A percentile compares a stretch with the other conserved stretches of the same genome.
Conservation (phyloP, 2,888 invertebrate genomes). For the Thyatira batis region DNA sequence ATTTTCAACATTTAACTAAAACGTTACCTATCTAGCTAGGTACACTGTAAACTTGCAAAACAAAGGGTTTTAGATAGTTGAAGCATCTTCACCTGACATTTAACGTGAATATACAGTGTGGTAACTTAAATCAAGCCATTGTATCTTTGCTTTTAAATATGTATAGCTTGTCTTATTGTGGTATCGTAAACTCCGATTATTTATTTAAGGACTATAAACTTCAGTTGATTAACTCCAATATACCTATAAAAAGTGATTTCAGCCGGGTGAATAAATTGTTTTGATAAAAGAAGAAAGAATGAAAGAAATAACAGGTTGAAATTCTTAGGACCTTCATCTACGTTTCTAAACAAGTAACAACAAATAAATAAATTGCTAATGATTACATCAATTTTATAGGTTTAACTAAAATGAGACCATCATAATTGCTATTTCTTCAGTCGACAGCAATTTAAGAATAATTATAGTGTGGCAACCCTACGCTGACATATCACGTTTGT, state of each 20-base stretch:
- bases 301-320: too few species aligned
- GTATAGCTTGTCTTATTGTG: too few species aligned
- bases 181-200: too few species aligned
- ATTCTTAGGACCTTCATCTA: too few species aligned
- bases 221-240: too few species aligned
- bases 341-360: too few species aligned
- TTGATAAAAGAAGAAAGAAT: too few species aligned
- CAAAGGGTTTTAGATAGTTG: constrained; percentile 36
- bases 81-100: constrained; percentile 46
- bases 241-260: too few species aligned
- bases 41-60: constrained; percentile 8
- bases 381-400: too few species aligned
- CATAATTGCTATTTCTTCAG: background rate
- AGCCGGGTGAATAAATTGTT: too few species aligned
- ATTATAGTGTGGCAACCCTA: constrained; percentile 22
- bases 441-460: background rate
- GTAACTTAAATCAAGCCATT: constrained; percentile 20
- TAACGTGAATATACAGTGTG: constrained; percentile 22
- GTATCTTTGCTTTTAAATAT: constrained; percentile 2
- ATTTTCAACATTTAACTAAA: background rate
- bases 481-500: constrained; percentile 67
- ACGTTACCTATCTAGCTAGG: background rate
- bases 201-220: too few species aligned
- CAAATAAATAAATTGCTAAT: too few species aligned
- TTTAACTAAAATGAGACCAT: background rate